phyloP scores from a whole-genome alignment of 2,888 invertebrate genomes.

The Rapana venosa region DNA sequence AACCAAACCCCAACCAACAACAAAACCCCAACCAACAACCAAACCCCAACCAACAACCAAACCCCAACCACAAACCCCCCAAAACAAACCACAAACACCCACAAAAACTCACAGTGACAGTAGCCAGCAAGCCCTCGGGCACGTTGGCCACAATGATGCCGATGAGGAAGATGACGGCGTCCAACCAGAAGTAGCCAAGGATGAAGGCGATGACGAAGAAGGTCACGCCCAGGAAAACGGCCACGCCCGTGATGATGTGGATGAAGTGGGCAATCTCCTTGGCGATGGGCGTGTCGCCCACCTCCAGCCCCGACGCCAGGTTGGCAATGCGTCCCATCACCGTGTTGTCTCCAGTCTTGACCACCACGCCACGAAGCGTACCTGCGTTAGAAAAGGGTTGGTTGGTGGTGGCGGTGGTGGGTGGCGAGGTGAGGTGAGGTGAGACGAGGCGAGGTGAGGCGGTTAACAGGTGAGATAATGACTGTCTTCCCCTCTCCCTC shows the following conservation, averaged over 20 bases:
- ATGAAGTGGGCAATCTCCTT: slow-evolving; percentile 99
- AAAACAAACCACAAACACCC: no score
- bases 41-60: no score
- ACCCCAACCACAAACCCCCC: no score
- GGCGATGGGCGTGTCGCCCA: slow-evolving; percentile 94
- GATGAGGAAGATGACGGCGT: slow-evolving; percentile 98
- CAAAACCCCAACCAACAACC: no score
- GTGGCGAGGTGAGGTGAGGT: no score
- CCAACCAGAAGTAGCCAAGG: slow-evolving; percentile 98
- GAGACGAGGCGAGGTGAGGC: no score
- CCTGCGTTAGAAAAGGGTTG: slow-evolving; percentile 57
- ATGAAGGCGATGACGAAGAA: slow-evolving; percentile 98
- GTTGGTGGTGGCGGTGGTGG: no score
- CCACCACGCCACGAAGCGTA: slow-evolving; percentile 76
- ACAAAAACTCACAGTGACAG: slow-evolving; percentile 88
- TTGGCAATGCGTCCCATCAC: slow-evolving; percentile 80
- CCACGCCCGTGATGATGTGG: slow-evolving; percentile 96
- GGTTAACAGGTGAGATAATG: no score
- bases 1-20: no score
- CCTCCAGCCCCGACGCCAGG: slow-evolving; percentile 78
- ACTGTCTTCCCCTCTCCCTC: no score
- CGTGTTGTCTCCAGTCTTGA: slow-evolving; percentile 77
- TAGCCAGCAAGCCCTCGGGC: slow-evolving; percentile 98
- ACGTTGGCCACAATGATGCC: slow-evolving; percentile 99
- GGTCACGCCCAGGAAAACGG: slow-evolving; percentile 88